Evolutionary conservation across 2,888 invertebrate species (phyloP).

Genomic region (Lingula anatina): DNA sequence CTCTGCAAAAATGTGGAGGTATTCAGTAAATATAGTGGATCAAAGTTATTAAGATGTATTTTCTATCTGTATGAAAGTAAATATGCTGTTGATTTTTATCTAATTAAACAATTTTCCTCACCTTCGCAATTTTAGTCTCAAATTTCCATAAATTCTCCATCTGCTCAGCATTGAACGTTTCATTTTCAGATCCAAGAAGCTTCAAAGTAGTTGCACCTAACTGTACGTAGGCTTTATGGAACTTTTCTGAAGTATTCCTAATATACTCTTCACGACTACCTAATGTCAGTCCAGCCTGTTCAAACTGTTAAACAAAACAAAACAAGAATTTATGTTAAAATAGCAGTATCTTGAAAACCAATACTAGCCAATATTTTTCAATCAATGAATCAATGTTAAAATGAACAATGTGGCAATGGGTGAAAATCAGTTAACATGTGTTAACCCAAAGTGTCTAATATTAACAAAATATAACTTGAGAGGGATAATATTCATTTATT

Average conservation of each 20-base stretch:
- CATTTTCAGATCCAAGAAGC: slow-evolving; percentile 24
- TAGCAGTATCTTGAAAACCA: too few species aligned
- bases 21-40: too few species aligned
- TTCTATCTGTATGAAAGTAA: neutral
- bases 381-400: too few species aligned
- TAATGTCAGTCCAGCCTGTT: slow-evolving; percentile 31
- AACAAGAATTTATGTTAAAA: neutral
- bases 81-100: neutral
- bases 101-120: slow-evolving; percentile 10
- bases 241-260: slow-evolving; percentile 15
- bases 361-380: too few species aligned
- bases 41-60: too few species aligned
- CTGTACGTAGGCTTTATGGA: slow-evolving; percentile 19
- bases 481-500: too few species aligned
- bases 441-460: too few species aligned
- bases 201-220: slow-evolving; percentile 18
- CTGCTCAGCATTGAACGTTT: slow-evolving; percentile 11
- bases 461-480: too few species aligned
- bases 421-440: too few species aligned
- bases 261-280: slow-evolving; percentile 25
- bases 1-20: slow-evolving; percentile 24
- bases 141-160: slow-evolving; percentile 30
- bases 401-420: too few species aligned
- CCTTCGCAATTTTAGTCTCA: slow-evolving; percentile 30
- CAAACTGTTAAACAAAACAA: slow-evolving; percentile 23